Conservation (phyloP, 2,888 invertebrate species). For the Schizaphis graminum region DNA sequence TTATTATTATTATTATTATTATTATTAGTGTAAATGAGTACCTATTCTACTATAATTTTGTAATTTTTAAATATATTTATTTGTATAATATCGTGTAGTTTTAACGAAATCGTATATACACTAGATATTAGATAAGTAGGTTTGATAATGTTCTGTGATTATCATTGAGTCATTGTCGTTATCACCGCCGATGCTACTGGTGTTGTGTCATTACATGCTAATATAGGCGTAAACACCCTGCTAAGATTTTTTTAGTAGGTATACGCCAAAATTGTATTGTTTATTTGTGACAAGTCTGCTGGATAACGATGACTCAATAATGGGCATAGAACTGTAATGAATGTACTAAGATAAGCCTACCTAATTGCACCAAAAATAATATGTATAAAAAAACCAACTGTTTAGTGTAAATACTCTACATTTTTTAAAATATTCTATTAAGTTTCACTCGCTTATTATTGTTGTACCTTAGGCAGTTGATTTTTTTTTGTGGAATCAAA, state of each 20-base stretch:
- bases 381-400: slow-evolving; percentile 54
- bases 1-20: slow-evolving; percentile 52
- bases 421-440: slow-evolving; percentile 64
- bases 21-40: slow-evolving; percentile 61
- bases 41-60: slow-evolving; percentile 64
- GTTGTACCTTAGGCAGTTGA: slow-evolving; percentile 65
- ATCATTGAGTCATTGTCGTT: slow-evolving; percentile 28
- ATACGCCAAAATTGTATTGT: neutral
- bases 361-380: slow-evolving; percentile 64
- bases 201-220: neutral
- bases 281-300: slow-evolving; percentile 12
- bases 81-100: slow-evolving; percentile 56
- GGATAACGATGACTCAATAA: slow-evolving; percentile 23
- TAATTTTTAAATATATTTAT: slow-evolving; percentile 64
- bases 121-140: slow-evolving; percentile 50
- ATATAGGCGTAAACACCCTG: neutral
- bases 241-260: slow-evolving; percentile 6
- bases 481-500: slow-evolving; percentile 60
- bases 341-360: slow-evolving; percentile 62
- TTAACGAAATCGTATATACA: slow-evolving; percentile 57
- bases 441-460: slow-evolving; percentile 64
- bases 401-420: slow-evolving; percentile 63
- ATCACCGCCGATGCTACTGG: neutral
- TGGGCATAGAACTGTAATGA: slow-evolving; percentile 52
- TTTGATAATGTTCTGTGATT: neutral